These are phyloP conservation scores for Calonectris borealis DNA, from an alignment of 2,113 vertebrate genomes.

Conservation along the genomic window DNA sequence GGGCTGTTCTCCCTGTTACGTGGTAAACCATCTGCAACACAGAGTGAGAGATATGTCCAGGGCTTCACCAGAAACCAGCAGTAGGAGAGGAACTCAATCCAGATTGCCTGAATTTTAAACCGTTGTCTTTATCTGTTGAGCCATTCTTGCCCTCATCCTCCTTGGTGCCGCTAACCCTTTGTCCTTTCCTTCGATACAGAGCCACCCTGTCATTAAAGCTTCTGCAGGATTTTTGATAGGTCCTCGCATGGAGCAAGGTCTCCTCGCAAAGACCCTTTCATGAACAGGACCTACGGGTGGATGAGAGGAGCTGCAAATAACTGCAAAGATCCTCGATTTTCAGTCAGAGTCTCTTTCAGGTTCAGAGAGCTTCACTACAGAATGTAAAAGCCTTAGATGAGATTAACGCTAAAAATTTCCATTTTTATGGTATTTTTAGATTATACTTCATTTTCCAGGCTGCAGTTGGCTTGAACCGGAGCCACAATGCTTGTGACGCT, in stretches of 20 bases:
- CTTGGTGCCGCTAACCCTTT: neutral
- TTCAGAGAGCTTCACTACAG: neutral
- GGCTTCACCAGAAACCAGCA: neutral
- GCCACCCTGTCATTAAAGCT: neutral
- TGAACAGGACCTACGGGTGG: neutral
- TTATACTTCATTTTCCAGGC: conserved; percentile 54
- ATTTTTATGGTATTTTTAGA: conserved; percentile 50
- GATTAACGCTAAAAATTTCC: conserved; percentile 41
- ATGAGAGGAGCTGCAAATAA: neutral
- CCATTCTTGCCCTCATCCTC: conserved; percentile 18
- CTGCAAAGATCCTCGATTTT: neutral
- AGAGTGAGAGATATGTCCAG: neutral
- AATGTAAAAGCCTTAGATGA: neutral
- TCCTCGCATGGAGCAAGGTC: neutral
- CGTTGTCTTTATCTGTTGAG: neutral
- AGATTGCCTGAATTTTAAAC: neutral
- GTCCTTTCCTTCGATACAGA: neutral
- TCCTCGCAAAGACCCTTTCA: neutral
- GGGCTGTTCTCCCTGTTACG: neutral
- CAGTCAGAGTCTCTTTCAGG: neutral
- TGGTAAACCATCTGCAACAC: neutral
- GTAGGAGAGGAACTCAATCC: neutral
- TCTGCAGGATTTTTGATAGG: neutral
- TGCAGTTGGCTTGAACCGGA: conserved; percentile 53
- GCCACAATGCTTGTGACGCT: conserved; percentile 1